Evolutionary conservation across 2,113 vertebrate genomes (phyloP).

Genomic region (Tachycineta bicolor): DNA sequence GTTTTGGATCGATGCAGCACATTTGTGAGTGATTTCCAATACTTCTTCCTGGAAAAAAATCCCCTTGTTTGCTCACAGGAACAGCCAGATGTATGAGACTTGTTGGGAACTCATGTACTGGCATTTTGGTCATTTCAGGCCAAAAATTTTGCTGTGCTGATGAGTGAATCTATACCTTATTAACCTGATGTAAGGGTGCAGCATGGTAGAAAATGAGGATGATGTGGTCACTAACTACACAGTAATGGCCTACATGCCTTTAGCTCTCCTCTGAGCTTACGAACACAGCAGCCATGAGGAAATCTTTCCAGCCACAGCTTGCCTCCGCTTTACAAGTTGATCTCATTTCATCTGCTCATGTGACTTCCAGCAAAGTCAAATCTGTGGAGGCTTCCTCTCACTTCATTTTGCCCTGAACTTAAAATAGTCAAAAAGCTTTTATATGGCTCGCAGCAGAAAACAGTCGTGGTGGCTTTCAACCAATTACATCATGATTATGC

Average conservation of each 20-base stretch:
- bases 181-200: background rate
- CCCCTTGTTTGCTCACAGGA: background rate
- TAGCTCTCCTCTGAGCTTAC: slow-evolving; percentile 31
- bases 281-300: slow-evolving; percentile 29
- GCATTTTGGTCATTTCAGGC: background rate
- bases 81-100: background rate
- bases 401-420: slow-evolving; percentile 48
- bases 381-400: slow-evolving; percentile 63
- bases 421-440: slow-evolving; percentile 46
- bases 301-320: slow-evolving; percentile 55
- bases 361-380: slow-evolving; percentile 68
- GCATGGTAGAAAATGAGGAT: background rate
- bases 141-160: background rate
- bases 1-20: background rate
- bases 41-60: background rate
- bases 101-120: fast-evolving
- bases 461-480: slow-evolving; percentile 42
- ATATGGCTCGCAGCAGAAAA: slow-evolving; percentile 31
- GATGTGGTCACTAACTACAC: background rate
- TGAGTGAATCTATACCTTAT: background rate
- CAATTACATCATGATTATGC: slow-evolving; percentile 59
- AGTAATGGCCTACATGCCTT: background rate
- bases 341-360: slow-evolving; percentile 58
- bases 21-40: background rate
- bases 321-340: slow-evolving; percentile 45